These are phyloP conservation scores for Alectura lathami DNA, from an alignment of 2,113 vertebrate genomes.

Conservation along the genomic window DNA sequence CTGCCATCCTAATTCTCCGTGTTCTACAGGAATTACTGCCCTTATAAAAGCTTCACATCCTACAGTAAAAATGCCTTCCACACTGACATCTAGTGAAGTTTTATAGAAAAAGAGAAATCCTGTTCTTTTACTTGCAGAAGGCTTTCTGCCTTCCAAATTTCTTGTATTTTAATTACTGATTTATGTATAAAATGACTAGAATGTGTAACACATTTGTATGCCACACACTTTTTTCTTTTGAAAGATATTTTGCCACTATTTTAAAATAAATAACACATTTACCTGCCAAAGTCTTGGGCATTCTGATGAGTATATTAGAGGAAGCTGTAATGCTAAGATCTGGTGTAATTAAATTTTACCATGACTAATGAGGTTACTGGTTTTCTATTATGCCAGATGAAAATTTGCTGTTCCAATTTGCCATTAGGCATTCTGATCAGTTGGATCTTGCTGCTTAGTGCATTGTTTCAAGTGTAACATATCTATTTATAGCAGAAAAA, in stretches of 20 bases:
- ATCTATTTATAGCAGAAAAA: background rate
- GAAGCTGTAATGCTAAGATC: background rate
- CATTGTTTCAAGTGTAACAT: background rate
- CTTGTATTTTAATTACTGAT: background rate
- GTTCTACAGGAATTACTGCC: background rate
- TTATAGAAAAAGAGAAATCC: background rate
- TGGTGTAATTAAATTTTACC: background rate
- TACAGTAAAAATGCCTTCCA: constrained; percentile 37
- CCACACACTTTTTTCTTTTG: background rate
- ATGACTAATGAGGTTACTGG: background rate
- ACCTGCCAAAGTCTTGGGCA: background rate
- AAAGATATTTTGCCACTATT: background rate
- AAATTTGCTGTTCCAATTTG: background rate
- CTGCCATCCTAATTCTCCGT: background rate
- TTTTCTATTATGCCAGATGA: background rate
- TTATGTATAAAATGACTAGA: background rate
- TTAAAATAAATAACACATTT: background rate
- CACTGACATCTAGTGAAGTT: constrained; percentile 71
- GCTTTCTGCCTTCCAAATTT: background rate
- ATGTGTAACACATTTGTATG: background rate
- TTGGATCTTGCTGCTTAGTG: background rate
- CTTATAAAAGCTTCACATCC: background rate
- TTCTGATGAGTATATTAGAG: background rate
- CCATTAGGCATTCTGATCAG: background rate
- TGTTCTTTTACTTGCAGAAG: background rate